phyloP scores from a whole-genome alignment of 2,113 vertebrate genomes.

The Rattus norvegicus region GRCr8 NC_086034.1:38854001-38854500 shows the following conservation, averaged over 20 bases:
- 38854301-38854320: background rate
- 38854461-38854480: background rate
- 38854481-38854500: background rate
- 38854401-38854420: background rate
- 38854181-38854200: background rate
- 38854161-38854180: background rate
- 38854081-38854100: background rate
- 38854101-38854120: background rate
- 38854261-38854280: background rate
- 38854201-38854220: background rate
- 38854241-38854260: background rate
- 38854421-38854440: background rate
- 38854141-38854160: background rate
- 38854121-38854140: background rate
- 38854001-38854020: background rate
- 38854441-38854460: background rate
- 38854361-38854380: background rate
- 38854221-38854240: background rate
- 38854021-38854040: background rate
- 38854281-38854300: background rate
- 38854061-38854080: background rate
- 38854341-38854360: background rate
- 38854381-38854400: background rate
- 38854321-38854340: background rate
- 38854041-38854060: background rate